Evolutionary conservation across 2,888 invertebrate genomes (phyloP), one percentile per base, ranked within the genome.

Genomic region (Sphaerophoria taeniata): DNA sequence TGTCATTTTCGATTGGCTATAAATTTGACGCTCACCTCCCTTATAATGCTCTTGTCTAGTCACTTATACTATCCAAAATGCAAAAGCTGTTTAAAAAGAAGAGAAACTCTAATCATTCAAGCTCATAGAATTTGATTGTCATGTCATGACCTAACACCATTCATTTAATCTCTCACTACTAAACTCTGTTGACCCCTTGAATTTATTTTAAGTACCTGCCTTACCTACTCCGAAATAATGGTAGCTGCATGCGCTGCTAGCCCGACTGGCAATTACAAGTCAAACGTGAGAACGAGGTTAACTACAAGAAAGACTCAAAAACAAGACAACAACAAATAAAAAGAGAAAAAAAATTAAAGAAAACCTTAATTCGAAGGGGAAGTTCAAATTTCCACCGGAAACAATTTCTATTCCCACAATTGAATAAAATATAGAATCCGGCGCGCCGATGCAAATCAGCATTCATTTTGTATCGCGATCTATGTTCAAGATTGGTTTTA

Each of bases 121-220:
- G 14, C 33, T 47, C 9, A 33, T 43, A 43, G 33, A 14, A 63
- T 74, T 70, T 74, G 56, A 51, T 36, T 39, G 53, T 11, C 16
- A 65, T 53, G 39, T 67, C 73, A 70, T 78, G 78, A 78, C 63
- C 73, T n/a, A 67, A 63, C 34, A 72, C 45, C 70, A 47, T 70
- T 63, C 43, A 58, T 24, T 24, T 24, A 24, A n/a, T 69, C 51
- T 74, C 53, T 58, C 60, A 36, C 36, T 51, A 2, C 24, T 51
- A 43, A 24, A 24, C 49, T 39, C 71, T 65, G 36, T 76, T 76
- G 45, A 67, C 71, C 65, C 60, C 60, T 53, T 67, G 49, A 74
- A 55, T 76, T 76, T 43, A 33, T 60, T 55, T 36, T 45, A 73
- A 73, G 24, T 55, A 72, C 33, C 43, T 9, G 9, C 43, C 9